Percentiles rank a stretch among this genome's conserved stretches.
These are phyloP conservation scores for Seriola quinqueradiata DNA, from an alignment of 2,113 vertebrate genomes.

Conservation along the genomic window DNA sequence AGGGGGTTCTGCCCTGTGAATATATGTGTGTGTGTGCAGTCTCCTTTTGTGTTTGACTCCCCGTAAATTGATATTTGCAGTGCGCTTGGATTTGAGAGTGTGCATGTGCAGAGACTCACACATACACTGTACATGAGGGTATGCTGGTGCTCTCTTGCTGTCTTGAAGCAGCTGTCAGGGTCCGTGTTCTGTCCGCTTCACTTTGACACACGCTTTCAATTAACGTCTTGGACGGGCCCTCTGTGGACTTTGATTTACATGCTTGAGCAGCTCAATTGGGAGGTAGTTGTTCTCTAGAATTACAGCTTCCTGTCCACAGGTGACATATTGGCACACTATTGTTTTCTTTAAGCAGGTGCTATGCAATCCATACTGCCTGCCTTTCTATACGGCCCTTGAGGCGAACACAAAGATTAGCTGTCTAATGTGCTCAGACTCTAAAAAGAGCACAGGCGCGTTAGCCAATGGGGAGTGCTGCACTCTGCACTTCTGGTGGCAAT, in stretches of 20 bases:
- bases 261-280: constrained; percentile 39
- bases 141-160: constrained; percentile 4
- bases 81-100: constrained; percentile 4
- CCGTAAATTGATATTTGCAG: constrained; percentile 41
- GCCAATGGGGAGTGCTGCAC: constrained; percentile 56
- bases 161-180: constrained; percentile 15
- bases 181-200: constrained; percentile 14
- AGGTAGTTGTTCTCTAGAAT: constrained; percentile 53
- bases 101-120: constrained; percentile 15
- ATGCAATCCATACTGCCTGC: constrained; percentile 49
- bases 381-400: constrained; percentile 42
- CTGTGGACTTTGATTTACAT: constrained; percentile 50
- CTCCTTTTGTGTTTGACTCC: constrained; percentile 30
- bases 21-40: constrained; percentile 16
- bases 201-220: constrained; percentile 34
- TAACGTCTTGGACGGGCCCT: constrained; percentile 15
- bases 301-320: constrained; percentile 53
- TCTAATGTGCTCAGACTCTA: constrained; percentile 68
- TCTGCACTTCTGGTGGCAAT: constrained; percentile 64
- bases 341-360: constrained; percentile 63
- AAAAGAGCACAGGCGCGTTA: constrained; percentile 59
- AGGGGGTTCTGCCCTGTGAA: constrained; percentile 20
- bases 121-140: not conserved
- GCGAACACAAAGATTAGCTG: constrained; percentile 68
- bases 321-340: constrained; percentile 44